Conservation (phyloP, 2,797 vertebrate species). For the Helarctos malayanus region DNA sequence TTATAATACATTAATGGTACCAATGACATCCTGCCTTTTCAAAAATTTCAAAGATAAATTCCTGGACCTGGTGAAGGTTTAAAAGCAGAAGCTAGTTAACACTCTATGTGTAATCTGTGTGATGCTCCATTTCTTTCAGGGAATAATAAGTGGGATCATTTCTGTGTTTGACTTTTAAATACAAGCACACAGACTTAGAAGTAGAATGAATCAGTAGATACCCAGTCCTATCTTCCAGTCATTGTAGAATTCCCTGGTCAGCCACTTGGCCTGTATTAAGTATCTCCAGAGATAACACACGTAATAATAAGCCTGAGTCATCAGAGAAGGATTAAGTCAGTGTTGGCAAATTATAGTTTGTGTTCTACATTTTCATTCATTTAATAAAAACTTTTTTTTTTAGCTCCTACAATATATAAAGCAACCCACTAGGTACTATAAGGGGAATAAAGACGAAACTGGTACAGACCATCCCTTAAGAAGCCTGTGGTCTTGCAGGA, state of each 20-base stretch:
- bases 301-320: not conserved
- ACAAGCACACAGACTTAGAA: not conserved
- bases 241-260: slow-evolving; percentile 57
- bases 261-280: not conserved
- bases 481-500: not conserved
- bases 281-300: slow-evolving; percentile 6
- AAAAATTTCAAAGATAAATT: slow-evolving; percentile 64
- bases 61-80: slow-evolving; percentile 38
- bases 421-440: not conserved
- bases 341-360: slow-evolving; percentile 36
- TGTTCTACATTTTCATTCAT: slow-evolving; percentile 64
- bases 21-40: slow-evolving; percentile 31
- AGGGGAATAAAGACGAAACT: slow-evolving; percentile 23
- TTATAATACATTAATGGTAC: slow-evolving; percentile 50
- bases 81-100: slow-evolving; percentile 1
- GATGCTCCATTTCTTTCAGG: slow-evolving; percentile 28
- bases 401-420: slow-evolving; percentile 1
- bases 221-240: not conserved
- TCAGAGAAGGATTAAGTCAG: slow-evolving; percentile 33
- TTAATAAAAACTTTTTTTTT: slow-evolving; percentile 26
- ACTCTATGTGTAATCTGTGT: not conserved
- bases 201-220: slow-evolving; percentile 14
- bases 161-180: slow-evolving; percentile 52
- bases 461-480: not conserved
- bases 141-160: not conserved